A percentile compares a stretch with the other conserved stretches of the same genome.
Evolutionary conservation across 2,113 vertebrate genomes (phyloP).

Genomic region (Falcunculus frontatus): DNA sequence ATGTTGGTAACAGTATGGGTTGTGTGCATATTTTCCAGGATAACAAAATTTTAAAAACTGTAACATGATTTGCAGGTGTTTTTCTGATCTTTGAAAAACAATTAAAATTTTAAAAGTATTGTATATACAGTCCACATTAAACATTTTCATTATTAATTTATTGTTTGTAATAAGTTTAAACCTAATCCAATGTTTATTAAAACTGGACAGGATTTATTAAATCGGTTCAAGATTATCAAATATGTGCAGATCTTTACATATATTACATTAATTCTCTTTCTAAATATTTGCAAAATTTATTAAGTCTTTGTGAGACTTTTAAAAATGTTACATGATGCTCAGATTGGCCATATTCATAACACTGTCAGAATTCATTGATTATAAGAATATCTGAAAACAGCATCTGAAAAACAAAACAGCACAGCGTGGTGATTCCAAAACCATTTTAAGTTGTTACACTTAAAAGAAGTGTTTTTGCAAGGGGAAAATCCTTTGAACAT

Average conservation of each 20-base stretch:
- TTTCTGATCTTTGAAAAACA: conserved; percentile 46
- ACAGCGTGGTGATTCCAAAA: not conserved
- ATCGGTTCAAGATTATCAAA: conserved; percentile 80
- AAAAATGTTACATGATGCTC: conserved; percentile 50
- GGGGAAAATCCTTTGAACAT: not conserved
- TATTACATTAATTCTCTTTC: conserved; percentile 75
- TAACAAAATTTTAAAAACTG: conserved; percentile 12
- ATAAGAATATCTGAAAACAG: not conserved
- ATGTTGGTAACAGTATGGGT: not conserved
- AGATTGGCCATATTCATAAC: not conserved
- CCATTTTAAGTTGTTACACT: not conserved
- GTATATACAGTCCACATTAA: conserved; percentile 48
- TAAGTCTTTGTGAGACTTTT: conserved; percentile 71
- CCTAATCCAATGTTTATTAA: conserved; percentile 79
- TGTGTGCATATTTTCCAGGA: not conserved
- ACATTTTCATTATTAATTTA: conserved; percentile 73
- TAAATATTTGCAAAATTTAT: conserved; percentile 81
- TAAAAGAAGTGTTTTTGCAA: not conserved
- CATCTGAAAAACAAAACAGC: not conserved
- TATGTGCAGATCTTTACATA: conserved; percentile 77
- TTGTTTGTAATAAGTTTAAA: conserved; percentile 72
- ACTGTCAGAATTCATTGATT: not conserved
- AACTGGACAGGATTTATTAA: conserved; percentile 75
- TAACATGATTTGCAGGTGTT: conserved; percentile 27
- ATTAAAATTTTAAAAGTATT: conserved; percentile 18